Evolutionary conservation across 2,888 invertebrate species (phyloP), one percentile per base, ranked within the genome.

Genomic region (Clitarchus hookeri): DNA sequence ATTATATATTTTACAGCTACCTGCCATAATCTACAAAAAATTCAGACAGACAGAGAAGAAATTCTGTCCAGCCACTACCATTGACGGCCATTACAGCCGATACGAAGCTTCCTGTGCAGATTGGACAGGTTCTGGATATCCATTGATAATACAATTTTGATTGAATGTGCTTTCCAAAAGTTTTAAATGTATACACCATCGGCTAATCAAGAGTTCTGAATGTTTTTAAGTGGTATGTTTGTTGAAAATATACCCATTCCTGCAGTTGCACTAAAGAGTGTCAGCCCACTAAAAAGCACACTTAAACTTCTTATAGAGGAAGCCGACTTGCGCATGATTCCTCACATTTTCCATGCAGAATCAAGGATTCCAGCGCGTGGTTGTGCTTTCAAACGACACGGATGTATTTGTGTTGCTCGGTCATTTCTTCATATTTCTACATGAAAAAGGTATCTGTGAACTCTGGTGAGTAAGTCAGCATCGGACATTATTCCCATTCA

Each of bases 361-460:
- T 12, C 79, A 79, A 79, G n/a, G 48, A 48, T 48, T 48, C 8
- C 48, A 27, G 26, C 0, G 25, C 23, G 27, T 79, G 0, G n/a
- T 79, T 11, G 25, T 79, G 79, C 79, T 79, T 79, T n/a, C 79
- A n/a, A 79, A 79, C 25, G 79, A 79, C 78, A 79, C n/a, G 23
- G 0, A 16, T 79, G 27, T 79, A 26, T n/a, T 79, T 79, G 27
- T 27, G 79, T 13, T 79, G 13, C 79, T 79, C 23, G 23, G 9
- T 79, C 0, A 79, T 79, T 79, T 79, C 23, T 79, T 26, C 79
- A 79, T 26, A 4, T 79, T 79, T 79, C 27, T 79, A 8, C 12
- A 79, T n/a, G 79, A 79, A 79, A 79, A 79, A 26, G 79, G n/a
- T 26, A n/a, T 79, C 1, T 11, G 26, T 79, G n/a, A 26, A 26